Evolutionary conservation across 2,797 vertebrate species (phyloP).

Genomic region (Picus viridis): DNA sequence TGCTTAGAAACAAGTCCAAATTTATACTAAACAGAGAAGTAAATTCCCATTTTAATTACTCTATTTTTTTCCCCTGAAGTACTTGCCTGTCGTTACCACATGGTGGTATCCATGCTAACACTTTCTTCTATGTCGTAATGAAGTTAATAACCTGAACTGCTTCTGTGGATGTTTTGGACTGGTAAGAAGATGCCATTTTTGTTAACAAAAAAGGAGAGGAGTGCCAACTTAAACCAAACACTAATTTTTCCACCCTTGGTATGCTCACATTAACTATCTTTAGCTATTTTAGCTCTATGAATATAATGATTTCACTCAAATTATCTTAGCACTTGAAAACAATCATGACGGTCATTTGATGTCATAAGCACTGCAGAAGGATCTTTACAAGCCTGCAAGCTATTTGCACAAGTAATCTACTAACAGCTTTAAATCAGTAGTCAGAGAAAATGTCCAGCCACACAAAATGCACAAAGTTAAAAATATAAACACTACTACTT

Average conservation of each 20-base stretch:
- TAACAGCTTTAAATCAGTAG: neutral
- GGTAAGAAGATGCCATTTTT: neutral
- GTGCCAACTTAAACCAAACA: neutral
- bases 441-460: neutral
- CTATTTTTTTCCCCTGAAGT: neutral
- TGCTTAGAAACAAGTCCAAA: neutral
- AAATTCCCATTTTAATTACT: neutral
- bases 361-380: neutral
- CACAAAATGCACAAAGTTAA: neutral
- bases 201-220: neutral
- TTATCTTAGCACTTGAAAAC: neutral
- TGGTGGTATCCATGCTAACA: neutral
- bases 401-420: neutral
- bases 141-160: neutral
- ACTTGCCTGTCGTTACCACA: neutral
- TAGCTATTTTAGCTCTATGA: neutral
- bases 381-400: neutral
- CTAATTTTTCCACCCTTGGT: neutral
- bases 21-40: neutral
- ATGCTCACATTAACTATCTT: neutral
- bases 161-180: neutral
- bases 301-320: neutral
- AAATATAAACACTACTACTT: neutral
- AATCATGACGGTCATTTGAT: neutral
- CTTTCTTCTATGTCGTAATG: neutral